A percentile compares a stretch with the other conserved stretches of the same genome.
Evolutionary conservation across 2,888 invertebrate genomes (phyloP).

Genomic region (Siphlonurus alternatus): DNA sequence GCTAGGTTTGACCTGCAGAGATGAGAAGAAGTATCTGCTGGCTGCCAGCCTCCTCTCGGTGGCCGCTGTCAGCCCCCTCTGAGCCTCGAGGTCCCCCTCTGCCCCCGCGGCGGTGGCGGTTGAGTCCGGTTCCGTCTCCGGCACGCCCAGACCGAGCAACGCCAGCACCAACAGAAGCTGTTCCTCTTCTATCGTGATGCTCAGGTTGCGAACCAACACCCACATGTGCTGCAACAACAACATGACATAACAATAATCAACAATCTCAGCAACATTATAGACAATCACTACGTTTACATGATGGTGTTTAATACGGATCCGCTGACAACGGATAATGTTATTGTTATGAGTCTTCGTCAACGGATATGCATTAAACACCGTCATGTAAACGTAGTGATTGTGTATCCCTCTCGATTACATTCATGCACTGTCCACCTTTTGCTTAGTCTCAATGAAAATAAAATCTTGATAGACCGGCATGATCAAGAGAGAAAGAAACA

Average conservation of each 20-base stretch:
- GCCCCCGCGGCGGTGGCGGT: background rate
- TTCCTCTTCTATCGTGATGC: background rate
- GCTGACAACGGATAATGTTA: too few relatives aligned
- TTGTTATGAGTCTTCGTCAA: too few relatives aligned
- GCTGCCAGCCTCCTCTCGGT: background rate
- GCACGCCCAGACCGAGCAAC: background rate
- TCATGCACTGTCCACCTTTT: too few relatives aligned
- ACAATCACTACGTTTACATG: too few relatives aligned
- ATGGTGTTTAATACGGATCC: too few relatives aligned
- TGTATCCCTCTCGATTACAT: too few relatives aligned
- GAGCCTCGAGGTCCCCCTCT: background rate
- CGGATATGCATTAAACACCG: too few relatives aligned
- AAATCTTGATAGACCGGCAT: background rate
- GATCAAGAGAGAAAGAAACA: background rate
- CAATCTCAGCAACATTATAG: too few relatives aligned
- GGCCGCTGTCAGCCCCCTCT: background rate
- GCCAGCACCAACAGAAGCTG: background rate
- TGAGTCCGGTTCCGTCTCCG: background rate
- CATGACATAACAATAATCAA: too few relatives aligned
- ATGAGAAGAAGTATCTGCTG: background rate
- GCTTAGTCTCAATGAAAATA: too few relatives aligned
- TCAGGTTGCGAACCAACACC: constrained; percentile 1
- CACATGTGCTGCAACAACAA: background rate
- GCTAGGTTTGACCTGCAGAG: background rate
- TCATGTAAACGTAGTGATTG: too few relatives aligned